Percentiles rank a stretch among this genome's conserved stretches.
phyloP scores from a whole-genome alignment of 2,888 invertebrate genomes.

The Chaitophorus viminalis region DNA sequence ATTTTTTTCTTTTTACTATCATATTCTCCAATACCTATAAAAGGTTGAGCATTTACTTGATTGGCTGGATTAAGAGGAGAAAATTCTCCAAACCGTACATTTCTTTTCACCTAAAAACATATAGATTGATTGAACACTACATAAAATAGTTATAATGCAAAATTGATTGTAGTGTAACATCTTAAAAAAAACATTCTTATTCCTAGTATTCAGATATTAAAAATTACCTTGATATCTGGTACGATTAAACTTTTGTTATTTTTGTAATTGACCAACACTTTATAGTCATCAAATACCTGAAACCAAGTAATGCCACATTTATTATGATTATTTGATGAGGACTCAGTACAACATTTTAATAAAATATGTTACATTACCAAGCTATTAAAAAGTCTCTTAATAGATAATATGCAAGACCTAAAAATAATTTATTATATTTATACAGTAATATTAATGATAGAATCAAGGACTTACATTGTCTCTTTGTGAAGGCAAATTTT shows the following conservation, averaged over 20 bases:
- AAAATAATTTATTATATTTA: conserved; percentile 45
- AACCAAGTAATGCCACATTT: conserved; percentile 22
- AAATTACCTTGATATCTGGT: conserved; percentile 38
- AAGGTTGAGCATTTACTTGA: conserved; percentile 49
- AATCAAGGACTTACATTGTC: conserved; percentile 47
- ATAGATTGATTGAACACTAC: background rate
- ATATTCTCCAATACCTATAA: conserved; percentile 62
- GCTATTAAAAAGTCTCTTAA: background rate
- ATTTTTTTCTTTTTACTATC: conserved; percentile 58
- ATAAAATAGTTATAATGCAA: background rate
- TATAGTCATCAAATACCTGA: conserved; percentile 36
- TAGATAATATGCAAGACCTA: conserved; percentile 37
- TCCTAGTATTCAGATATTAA: background rate
- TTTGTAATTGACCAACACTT: background rate
- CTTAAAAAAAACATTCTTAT: background rate
- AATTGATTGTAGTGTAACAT: background rate
- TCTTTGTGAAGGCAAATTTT: background rate
- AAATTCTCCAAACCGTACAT: conserved; percentile 63
- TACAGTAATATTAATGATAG: conserved; percentile 16
- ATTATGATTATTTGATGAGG: background rate
- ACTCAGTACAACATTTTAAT: background rate
- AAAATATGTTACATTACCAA: conserved; percentile 36
- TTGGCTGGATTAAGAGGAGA: conserved; percentile 62
- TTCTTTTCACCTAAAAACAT: conserved; percentile 43
- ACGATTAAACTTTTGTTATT: background rate